Conservation (phyloP, 2,888 invertebrate species). For the Zootermopsis nevadensis region DNA sequence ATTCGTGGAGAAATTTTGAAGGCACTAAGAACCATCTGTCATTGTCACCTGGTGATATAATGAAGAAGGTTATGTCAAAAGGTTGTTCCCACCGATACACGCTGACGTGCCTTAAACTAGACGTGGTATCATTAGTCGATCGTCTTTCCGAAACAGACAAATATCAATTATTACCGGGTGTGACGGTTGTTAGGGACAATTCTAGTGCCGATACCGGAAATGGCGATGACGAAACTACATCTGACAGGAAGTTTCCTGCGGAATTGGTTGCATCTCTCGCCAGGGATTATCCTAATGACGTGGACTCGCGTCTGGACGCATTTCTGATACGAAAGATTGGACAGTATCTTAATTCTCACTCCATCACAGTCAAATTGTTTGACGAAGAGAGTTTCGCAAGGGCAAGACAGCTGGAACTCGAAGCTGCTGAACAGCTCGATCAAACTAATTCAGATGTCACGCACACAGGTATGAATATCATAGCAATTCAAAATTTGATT, state of each 20-base stretch:
- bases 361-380: conserved; percentile 77
- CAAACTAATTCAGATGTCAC: background rate
- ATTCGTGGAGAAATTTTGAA: background rate
- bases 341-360: conserved; percentile 78
- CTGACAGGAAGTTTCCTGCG: conserved; percentile 33
- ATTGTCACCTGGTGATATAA: conserved; percentile 42
- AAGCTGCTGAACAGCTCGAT: background rate
- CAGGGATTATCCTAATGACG: conserved; percentile 79
- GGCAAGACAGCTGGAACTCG: conserved; percentile 63
- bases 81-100: conserved; percentile 71
- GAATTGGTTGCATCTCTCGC: conserved; percentile 70
- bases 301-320: conserved; percentile 80
- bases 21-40: background rate
- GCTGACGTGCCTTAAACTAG: conserved; percentile 81
- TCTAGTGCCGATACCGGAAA: conserved; percentile 16
- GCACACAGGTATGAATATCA: conserved; percentile 26
- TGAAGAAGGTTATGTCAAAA: conserved; percentile 46
- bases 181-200: conserved; percentile 73
- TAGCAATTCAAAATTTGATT: background rate
- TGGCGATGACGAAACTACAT: background rate
- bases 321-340: conserved; percentile 78
- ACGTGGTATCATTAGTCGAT: conserved; percentile 81
- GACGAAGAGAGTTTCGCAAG: conserved; percentile 72
- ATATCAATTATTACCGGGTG: conserved; percentile 77
- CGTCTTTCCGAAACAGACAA: conserved; percentile 75